A percentile compares a stretch with the other conserved stretches of the same genome.
phyloP scores from a whole-genome alignment of 2,797 vertebrate genomes.

The Champsocephalus gunnari region DNA sequence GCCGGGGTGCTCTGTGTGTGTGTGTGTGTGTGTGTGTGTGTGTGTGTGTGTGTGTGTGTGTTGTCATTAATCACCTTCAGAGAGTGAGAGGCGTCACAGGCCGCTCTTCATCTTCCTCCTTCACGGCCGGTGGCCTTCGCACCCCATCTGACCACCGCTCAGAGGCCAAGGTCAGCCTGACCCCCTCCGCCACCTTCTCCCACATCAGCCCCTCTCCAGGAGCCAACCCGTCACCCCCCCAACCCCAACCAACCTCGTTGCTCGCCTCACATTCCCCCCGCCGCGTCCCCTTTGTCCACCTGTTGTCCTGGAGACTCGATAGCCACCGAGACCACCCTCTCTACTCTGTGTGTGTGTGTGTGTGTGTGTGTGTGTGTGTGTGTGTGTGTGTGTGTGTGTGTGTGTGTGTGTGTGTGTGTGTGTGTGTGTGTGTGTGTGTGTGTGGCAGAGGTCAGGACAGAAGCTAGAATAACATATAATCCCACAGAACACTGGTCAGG shows the following conservation, averaged over 20 bases:
- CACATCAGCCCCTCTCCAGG: constrained; percentile 35
- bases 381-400: background rate
- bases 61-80: constrained; percentile 76
- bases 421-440: constrained; percentile 31
- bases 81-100: constrained; percentile 51
- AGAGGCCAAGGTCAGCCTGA: constrained; percentile 82
- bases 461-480: constrained; percentile 78
- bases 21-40: constrained; percentile 8
- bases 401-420: background rate
- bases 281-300: constrained; percentile 80
- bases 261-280: constrained; percentile 75
- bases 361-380: constrained; percentile 20
- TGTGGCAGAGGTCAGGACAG: constrained; percentile 67
- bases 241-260: constrained; percentile 3
- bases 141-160: constrained; percentile 78
- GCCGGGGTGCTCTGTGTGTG: constrained; percentile 24
- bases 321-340: constrained; percentile 74
- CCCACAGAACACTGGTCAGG: constrained; percentile 47
- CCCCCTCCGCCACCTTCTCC: constrained; percentile 11
- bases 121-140: constrained; percentile 70
- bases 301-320: constrained; percentile 85
- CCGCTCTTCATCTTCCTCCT: constrained; percentile 47
- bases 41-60: constrained; percentile 32
- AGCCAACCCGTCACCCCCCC: constrained; percentile 37
- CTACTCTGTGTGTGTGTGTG: too few species aligned